Evolutionary conservation across 2,888 invertebrate genomes (phyloP).

Genomic region (Gastracanthus pulcherrimus): DNA sequence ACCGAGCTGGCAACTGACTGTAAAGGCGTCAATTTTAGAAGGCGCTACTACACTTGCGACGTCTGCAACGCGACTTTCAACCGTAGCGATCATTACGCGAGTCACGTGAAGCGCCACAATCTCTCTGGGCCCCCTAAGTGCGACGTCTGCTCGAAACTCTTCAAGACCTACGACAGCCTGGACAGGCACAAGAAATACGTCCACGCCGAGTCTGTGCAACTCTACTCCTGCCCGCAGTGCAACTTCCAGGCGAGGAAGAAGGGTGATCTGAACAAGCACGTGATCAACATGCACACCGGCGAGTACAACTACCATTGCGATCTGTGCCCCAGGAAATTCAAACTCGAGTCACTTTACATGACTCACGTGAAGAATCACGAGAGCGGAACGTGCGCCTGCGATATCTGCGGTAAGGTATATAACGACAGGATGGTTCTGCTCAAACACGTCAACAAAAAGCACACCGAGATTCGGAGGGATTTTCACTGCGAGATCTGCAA

Average conservation of each 20-base stretch:
- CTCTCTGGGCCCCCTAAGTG: slow-evolving; percentile 38
- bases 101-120: neutral
- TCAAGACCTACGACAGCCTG: slow-evolving; percentile 69
- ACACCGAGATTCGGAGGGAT: slow-evolving; percentile 6
- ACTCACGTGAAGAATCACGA: slow-evolving; percentile 78
- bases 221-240: slow-evolving; percentile 66
- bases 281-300: slow-evolving; percentile 62
- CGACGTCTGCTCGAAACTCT: slow-evolving; percentile 68
- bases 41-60: no score
- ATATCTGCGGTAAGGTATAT: slow-evolving; percentile 66
- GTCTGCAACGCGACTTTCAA: neutral
- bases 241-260: slow-evolving; percentile 64
- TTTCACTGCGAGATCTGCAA: slow-evolving; percentile 51
- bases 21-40: no score
- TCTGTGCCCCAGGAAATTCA: slow-evolving; percentile 79
- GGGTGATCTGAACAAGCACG: slow-evolving; percentile 64
- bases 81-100: neutral
- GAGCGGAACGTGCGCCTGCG: slow-evolving; percentile 71
- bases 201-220: slow-evolving; percentile 65
- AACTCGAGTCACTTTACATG: slow-evolving; percentile 79
- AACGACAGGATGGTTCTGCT: slow-evolving; percentile 22
- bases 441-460: slow-evolving; percentile 46
- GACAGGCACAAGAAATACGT: slow-evolving; percentile 70
- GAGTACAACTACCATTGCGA: neutral
- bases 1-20: no score